phyloP scores from a whole-genome alignment of 1,140 invertebrate genomes.

The Hypothenemus hampei region DNA sequence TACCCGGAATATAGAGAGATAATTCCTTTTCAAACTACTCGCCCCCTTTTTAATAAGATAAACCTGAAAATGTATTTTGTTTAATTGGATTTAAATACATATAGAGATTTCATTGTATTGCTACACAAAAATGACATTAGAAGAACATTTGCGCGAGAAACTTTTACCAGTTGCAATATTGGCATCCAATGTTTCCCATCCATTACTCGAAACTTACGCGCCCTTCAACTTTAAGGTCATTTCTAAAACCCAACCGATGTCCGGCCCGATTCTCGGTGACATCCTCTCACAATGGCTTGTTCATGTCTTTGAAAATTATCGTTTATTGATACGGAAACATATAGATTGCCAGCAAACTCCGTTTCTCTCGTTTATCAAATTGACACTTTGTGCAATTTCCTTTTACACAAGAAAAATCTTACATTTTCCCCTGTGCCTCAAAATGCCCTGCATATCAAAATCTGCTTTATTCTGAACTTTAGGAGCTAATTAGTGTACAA shows the following conservation, averaged over 20 bases:
- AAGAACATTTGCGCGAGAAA: too few relatives aligned
- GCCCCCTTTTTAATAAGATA: conserved; percentile 17
- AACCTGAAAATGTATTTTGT: neutral
- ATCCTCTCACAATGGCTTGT: conserved; percentile 23
- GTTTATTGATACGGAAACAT: conserved; percentile 40
- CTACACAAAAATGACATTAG: too few relatives aligned
- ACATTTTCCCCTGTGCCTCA: too few relatives aligned
- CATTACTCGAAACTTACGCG: too few relatives aligned
- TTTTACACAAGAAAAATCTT: too few relatives aligned
- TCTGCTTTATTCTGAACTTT: too few relatives aligned
- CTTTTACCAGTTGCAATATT: too few relatives aligned
- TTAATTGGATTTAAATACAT: too few relatives aligned
- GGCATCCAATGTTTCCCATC: too few relatives aligned
- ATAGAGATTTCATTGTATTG: too few relatives aligned
- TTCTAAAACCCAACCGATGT: conserved; percentile 13
- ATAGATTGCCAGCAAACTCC: conserved; percentile 39
- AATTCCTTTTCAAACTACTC: conserved; percentile 23
- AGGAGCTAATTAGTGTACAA: too few relatives aligned
- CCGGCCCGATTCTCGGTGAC: conserved; percentile 10
- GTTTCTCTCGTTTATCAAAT: conserved; percentile 39
- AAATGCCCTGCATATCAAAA: too few relatives aligned
- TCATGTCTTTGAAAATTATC: conserved; percentile 32
- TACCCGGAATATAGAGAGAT: conserved; percentile 13
- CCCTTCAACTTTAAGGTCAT: conserved; percentile 12
- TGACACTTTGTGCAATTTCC: conserved; percentile 31